A percentile compares a stretch with the other conserved stretches of the same genome.
These are phyloP conservation scores for Discoglossus pictus DNA, from an alignment of 2,797 vertebrate genomes.

Conservation along the genomic window DNA sequence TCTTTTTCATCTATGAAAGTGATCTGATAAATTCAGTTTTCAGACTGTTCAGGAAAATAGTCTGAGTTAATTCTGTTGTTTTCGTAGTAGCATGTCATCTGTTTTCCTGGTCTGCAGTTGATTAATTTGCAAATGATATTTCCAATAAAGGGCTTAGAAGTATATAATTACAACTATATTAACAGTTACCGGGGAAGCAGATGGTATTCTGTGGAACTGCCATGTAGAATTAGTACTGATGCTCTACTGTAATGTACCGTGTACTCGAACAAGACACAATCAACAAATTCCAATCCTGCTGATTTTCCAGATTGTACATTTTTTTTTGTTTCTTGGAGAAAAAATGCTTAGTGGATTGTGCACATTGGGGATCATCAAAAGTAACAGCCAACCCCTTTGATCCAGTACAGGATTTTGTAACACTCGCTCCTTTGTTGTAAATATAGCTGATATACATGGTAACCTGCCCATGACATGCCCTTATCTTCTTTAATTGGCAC, in stretches of 20 bases:
- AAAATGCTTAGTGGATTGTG: constrained; percentile 62
- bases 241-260: constrained; percentile 87
- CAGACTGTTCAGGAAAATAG: constrained; percentile 66
- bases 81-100: constrained; percentile 76
- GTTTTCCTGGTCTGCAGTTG: constrained; percentile 84
- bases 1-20: constrained; percentile 23
- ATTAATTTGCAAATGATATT: constrained; percentile 97
- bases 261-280: constrained; percentile 82
- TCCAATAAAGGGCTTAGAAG: constrained; percentile 97
- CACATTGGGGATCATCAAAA: constrained; percentile 1
- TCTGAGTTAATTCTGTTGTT: constrained; percentile 71
- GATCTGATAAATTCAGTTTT: constrained; percentile 41
- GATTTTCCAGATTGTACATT: constrained; percentile 77
- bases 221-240: constrained; percentile 97
- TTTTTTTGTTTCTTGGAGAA: constrained; percentile 55
- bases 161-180: constrained; percentile 99
- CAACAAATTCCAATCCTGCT: constrained; percentile 73
- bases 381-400: not conserved
- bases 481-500: constrained; percentile 2
- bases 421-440: too few species aligned
- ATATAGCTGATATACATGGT: too few species aligned
- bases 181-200: constrained; percentile 96
- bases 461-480: too few species aligned
- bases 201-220: constrained; percentile 95
- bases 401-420: not conserved